Percentiles rank a stretch among this genome's conserved stretches.
Evolutionary conservation across 2,113 vertebrate genomes (phyloP).

Genomic region (Sterna hirundo): DNA sequence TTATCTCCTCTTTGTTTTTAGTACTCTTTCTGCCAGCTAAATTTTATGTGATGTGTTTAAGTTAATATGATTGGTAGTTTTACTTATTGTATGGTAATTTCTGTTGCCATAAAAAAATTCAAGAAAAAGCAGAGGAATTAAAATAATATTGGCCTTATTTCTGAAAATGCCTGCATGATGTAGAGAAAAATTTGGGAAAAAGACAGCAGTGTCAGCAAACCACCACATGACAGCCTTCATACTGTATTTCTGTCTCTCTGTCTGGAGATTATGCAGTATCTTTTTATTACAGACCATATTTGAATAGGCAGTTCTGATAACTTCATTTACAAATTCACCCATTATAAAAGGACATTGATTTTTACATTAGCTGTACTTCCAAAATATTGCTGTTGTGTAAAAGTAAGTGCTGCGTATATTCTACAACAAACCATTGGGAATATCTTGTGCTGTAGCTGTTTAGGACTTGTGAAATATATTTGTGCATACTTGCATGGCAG

Average conservation of each 20-base stretch:
- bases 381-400: neutral
- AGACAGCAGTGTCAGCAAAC: neutral
- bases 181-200: neutral
- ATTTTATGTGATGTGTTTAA: conserved; percentile 12
- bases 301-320: conserved; percentile 38
- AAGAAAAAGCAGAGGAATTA: neutral
- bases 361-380: conserved; percentile 1
- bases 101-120: neutral
- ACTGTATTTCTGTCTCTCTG: neutral
- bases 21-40: neutral
- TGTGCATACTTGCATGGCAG: neutral
- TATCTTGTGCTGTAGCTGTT: neutral
- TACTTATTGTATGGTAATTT: neutral
- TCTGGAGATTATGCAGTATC: neutral
- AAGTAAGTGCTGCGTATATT: neutral
- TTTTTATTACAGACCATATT: conserved; percentile 4
- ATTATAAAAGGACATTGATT: conserved; percentile 22
- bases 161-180: neutral
- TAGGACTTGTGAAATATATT: neutral
- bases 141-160: neutral
- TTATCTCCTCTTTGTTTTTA: neutral
- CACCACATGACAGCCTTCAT: neutral
- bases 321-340: neutral
- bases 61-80: neutral
- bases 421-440: neutral